Conservation (phyloP, 2,113 vertebrate genomes). For the Lasiurus borealis region DNA sequence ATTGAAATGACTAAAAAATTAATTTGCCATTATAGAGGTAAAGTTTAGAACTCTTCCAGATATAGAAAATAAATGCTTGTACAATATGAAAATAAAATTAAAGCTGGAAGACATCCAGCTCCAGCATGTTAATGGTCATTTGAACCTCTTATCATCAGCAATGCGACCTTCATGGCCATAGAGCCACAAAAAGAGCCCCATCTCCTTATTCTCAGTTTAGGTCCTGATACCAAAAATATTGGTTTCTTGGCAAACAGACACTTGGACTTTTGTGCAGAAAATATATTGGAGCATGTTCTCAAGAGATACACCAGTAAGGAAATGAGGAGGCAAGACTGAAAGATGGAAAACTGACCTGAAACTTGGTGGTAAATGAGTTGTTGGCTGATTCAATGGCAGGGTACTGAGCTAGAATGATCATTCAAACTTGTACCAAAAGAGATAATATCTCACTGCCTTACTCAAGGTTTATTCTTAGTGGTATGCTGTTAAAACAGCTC, state of each 20-base stretch:
- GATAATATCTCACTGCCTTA: background rate
- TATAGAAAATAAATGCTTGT: background rate
- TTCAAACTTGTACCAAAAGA: background rate
- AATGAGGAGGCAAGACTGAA: background rate
- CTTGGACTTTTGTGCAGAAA: background rate
- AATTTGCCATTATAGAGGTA: background rate
- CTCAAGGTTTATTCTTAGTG: background rate
- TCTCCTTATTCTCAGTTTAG: background rate
- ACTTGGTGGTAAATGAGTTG: background rate
- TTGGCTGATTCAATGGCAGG: background rate
- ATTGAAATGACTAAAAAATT: background rate
- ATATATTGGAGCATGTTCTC: background rate
- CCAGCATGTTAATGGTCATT: background rate
- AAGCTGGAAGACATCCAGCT: background rate
- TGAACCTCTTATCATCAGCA: background rate
- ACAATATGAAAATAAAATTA: background rate
- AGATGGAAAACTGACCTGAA: background rate
- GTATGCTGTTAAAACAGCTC: background rate
- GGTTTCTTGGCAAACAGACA: background rate
- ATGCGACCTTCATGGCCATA: background rate
- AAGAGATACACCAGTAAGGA: background rate
- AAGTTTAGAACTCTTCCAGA: background rate
- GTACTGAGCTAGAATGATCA: accelerated
- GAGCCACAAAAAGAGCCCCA: background rate
- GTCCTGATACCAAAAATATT: background rate